Conservation (phyloP, 2,113 vertebrate genomes). For the Rhynchomys soricoides region DNA sequence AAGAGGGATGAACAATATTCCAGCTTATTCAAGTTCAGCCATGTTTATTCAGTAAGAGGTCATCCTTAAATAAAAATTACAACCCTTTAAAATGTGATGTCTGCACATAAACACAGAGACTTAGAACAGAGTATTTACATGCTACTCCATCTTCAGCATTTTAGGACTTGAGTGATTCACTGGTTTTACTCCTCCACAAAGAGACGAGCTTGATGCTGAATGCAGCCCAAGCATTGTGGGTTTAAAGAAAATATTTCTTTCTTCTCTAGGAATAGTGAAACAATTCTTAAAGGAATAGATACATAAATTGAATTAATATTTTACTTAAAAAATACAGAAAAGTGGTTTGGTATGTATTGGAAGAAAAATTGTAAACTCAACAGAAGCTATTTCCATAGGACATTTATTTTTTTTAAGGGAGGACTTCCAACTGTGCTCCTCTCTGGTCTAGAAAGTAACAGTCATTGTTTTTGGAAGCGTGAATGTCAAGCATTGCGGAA, state of each 20-base stretch:
- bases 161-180: not conserved
- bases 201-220: not conserved
- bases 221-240: not conserved
- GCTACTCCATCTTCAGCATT: not conserved
- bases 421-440: not conserved
- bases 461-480: not conserved
- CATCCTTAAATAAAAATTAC: constrained; percentile 28
- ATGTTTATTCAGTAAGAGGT: constrained; percentile 3
- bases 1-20: constrained; percentile 19
- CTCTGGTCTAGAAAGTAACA: not conserved
- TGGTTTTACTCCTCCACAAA: no score
- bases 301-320: not conserved
- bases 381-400: not conserved
- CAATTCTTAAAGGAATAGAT: not conserved
- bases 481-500: not conserved
- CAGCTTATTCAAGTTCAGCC: not conserved
- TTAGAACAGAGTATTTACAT: not conserved
- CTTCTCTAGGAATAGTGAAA: not conserved
- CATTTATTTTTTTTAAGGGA: not conserved
- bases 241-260: not conserved
- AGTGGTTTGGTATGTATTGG: fast-evolving
- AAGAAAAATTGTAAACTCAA: not conserved
- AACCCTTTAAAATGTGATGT: constrained; percentile 41
- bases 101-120: not conserved
- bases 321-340: not conserved